A percentile compares a stretch with the other conserved stretches of the same genome.
phyloP scores from a whole-genome alignment of 2,797 vertebrate species.

The Cirrhinus molitorella region DNA sequence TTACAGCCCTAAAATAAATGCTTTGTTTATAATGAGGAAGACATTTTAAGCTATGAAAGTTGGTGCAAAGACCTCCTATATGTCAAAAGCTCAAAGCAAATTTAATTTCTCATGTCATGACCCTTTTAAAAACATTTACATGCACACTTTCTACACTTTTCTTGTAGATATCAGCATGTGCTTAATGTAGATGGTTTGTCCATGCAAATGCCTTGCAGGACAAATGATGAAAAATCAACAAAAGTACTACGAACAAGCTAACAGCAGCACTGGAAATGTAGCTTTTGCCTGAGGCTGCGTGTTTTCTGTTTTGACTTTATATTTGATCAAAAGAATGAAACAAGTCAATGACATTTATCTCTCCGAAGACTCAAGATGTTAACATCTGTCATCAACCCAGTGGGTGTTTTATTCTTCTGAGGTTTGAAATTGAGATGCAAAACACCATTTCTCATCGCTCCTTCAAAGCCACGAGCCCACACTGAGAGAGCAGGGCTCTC shows the following conservation, averaged over 20 bases:
- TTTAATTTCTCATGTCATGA: too few species aligned
- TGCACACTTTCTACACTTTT: too few species aligned
- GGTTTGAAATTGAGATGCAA: slow-evolving; percentile 31
- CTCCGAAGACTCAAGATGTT: slow-evolving; percentile 20
- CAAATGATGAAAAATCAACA: slow-evolving; percentile 1
- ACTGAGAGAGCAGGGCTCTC: slow-evolving; percentile 45
- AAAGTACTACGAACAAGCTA: neutral
- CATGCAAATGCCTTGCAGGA: neutral
- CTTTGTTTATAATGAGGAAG: too few species aligned
- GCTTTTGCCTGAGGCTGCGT: neutral
- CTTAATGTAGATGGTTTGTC: neutral
- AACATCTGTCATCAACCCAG: slow-evolving; percentile 46
- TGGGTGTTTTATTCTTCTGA: slow-evolving; percentile 40
- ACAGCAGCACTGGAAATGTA: neutral
- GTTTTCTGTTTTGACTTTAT: slow-evolving; percentile 15
- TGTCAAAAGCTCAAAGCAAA: too few species aligned
- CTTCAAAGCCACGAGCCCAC: slow-evolving; percentile 9
- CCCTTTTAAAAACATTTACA: neutral
- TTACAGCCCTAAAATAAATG: too few species aligned
- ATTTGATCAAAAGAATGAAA: slow-evolving; percentile 23
- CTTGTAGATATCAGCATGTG: neutral
- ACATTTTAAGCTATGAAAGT: too few species aligned
- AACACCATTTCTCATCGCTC: slow-evolving; percentile 14
- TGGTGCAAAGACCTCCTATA: too few species aligned
- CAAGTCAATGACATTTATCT: slow-evolving; percentile 36